These are phyloP conservation scores for Callocephalon fimbriatum DNA, from an alignment of 2,113 vertebrate genomes.

Conservation along the genomic window DNA sequence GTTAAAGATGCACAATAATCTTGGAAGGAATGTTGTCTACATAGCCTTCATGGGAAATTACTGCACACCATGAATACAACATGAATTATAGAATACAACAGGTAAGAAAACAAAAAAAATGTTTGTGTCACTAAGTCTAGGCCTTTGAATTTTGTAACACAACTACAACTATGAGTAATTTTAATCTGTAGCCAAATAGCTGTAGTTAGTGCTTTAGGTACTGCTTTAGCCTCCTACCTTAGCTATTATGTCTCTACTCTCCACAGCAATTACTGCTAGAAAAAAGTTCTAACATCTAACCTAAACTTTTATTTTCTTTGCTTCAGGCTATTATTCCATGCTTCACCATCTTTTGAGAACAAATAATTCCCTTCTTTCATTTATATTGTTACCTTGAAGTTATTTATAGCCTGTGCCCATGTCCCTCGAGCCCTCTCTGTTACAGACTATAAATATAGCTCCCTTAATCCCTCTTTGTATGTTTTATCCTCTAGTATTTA, in stretches of 20 bases:
- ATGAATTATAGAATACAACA: background rate
- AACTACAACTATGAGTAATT: background rate
- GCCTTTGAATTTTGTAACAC: background rate
- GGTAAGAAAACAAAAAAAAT: background rate
- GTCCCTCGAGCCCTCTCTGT: constrained; percentile 35
- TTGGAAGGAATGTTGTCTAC: background rate
- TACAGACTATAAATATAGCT: constrained; percentile 69
- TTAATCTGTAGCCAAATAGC: background rate
- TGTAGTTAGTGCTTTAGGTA: background rate
- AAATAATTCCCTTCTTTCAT: constrained; percentile 72
- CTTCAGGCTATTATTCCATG: constrained; percentile 40
- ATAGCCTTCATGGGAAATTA: background rate
- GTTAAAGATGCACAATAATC: background rate
- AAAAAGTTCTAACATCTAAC: constrained; percentile 22
- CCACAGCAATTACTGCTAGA: background rate
- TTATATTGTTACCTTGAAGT: constrained; percentile 71
- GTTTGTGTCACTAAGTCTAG: background rate
- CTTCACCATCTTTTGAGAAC: constrained; percentile 51
- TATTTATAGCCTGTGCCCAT: constrained; percentile 69
- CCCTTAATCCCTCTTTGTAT: constrained; percentile 62
- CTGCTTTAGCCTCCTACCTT: background rate
- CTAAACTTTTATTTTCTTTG: constrained; percentile 21
- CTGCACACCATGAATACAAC: background rate
- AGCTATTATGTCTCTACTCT: constrained; percentile 19
- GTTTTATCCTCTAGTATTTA: constrained; percentile 59